Base-by-base conservation (phyloP, 2,113 vertebrate species). In the Nesoenas mayeri region DNA sequence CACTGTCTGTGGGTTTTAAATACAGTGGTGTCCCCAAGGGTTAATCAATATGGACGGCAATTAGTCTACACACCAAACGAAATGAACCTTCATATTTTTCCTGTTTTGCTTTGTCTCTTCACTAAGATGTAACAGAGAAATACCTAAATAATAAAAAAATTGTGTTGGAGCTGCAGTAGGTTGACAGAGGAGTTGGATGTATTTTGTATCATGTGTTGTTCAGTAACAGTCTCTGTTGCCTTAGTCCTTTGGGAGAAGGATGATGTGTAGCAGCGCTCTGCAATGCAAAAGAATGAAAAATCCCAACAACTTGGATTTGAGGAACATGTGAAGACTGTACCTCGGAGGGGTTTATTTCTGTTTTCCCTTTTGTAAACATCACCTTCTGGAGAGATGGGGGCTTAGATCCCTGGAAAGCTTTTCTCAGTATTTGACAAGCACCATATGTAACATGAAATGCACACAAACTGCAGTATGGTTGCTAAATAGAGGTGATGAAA, bases 21-120 rank as follows among this genome's bases (percentile, higher is more conserved):
- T 92, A 92, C 95, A 94, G 78, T 56, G 3, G 6, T 58, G 66
- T 96, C 98, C 92, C 98, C 48, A 26, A 34, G 79, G 97, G 60
- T 95, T 96, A 97, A 98, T 98, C 98, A 97, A 79, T 96, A 95
- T 78, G 94, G 96, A 79, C 95, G 85, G 86, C 94, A 97, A 98
- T 97, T 96, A 97, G 96, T 97, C 95, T 60, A 81, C 70, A 73
- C 62, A 42, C 40, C 95, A 91, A 84, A 82, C 61, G 58, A 95
- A 97, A 94, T 36, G 66, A 85, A 62, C 70, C 60, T 51, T 85
- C 87, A 1, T 3, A 3, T 64, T 88, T 75, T 84, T 40, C 71
- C 73, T 69, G 65, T 29, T 77, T 69, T 38, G 47, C 65, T 67
- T 51, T 38, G 28, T 34, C 29, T 67, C 32, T 92, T 91, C 13